These are phyloP conservation scores for Eulemur albifrons DNA, from an alignment of 2,797 vertebrate genomes.

Conservation along the genomic window DNA sequence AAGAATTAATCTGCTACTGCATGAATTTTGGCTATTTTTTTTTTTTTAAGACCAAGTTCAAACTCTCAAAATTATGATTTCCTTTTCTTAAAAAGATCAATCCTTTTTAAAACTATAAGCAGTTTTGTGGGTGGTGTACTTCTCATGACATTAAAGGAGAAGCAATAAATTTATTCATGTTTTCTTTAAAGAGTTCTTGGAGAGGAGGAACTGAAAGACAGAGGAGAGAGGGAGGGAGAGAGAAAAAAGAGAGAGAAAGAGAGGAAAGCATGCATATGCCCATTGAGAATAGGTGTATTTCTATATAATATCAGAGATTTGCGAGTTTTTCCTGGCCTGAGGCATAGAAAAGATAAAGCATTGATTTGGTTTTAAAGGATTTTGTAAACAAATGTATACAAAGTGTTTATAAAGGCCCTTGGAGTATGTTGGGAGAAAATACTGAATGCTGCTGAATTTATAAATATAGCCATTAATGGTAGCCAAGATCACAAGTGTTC, in stretches of 20 bases:
- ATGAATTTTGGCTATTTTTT: slow-evolving; percentile 15
- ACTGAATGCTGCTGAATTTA: slow-evolving; percentile 3
- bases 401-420: slow-evolving; percentile 69
- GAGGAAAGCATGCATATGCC: neutral
- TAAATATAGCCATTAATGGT: slow-evolving; percentile 32
- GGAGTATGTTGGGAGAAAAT: slow-evolving; percentile 64
- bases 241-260: neutral
- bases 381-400: slow-evolving; percentile 77
- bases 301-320: slow-evolving; percentile 58
- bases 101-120: slow-evolving; percentile 36
- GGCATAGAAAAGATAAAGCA: slow-evolving; percentile 63
- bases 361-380: slow-evolving; percentile 80
- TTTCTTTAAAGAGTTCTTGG: neutral
- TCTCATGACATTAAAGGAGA: neutral
- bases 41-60: slow-evolving; percentile 28
- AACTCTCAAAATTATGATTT: slow-evolving; percentile 58
- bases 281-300: slow-evolving; percentile 45
- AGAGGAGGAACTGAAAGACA: no score
- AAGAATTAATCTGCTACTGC: slow-evolving; percentile 68
- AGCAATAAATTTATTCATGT: neutral
- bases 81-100: neutral
- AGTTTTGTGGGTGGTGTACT: neutral
- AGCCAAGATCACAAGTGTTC: slow-evolving; percentile 13
- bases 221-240: no score
- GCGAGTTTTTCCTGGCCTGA: slow-evolving; percentile 65